A percentile compares a stretch with the other conserved stretches of the same genome.
Conservation (phyloP, 2,888 invertebrate species). For the Hipparchia sbordonii region DNA sequence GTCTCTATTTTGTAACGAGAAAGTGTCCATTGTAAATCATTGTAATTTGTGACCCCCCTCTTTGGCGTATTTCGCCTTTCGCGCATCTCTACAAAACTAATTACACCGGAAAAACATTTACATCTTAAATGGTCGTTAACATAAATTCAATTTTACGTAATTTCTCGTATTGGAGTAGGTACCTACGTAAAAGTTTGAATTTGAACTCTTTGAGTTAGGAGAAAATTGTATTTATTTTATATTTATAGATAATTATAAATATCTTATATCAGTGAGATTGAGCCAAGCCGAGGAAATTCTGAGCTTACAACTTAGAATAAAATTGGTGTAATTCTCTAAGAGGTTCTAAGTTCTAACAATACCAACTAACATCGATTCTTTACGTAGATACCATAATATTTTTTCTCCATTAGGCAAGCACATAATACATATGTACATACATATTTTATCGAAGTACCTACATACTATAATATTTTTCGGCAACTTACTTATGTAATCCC, state of each 20-base stretch:
- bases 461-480: constrained; percentile 10
- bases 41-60: constrained; percentile 32
- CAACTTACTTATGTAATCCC: constrained; percentile 30
- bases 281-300: too few species aligned
- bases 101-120: constrained; percentile 35
- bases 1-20: constrained; percentile 69
- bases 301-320: background rate
- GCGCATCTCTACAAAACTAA: constrained; percentile 39
- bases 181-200: background rate
- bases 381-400: background rate
- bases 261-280: too few species aligned
- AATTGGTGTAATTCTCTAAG: background rate
- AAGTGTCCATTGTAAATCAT: constrained; percentile 58
- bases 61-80: constrained; percentile 40
- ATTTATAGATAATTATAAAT: too few species aligned
- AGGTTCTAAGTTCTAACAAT: background rate
- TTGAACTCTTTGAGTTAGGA: background rate
- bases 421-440: too few species aligned
- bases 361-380: background rate
- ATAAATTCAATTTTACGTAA: constrained; percentile 34
- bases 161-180: background rate
- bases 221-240: too few species aligned
- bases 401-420: background rate
- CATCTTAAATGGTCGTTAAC: constrained; percentile 18
- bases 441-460: background rate